Base-by-base conservation (phyloP, 2,113 vertebrate species). In the Neogobius melanostomus region DNA sequence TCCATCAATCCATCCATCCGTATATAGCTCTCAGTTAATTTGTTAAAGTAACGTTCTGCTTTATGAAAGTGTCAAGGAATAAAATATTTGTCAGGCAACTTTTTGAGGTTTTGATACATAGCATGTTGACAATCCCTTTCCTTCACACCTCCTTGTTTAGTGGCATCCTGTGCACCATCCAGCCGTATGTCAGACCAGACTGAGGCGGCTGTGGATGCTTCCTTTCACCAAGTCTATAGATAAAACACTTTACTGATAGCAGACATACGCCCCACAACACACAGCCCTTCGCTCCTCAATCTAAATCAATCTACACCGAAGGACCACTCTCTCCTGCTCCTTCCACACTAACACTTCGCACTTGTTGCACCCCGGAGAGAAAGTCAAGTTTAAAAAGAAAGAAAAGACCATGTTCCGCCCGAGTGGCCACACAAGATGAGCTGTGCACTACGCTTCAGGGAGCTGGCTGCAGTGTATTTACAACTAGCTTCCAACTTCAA, bases 261-360 rank as follows among this genome's bases (percentile, higher is more conserved):
- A 74, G 69, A 63, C 54, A 36, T 28, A 57, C 54, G 71, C 75
- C 80, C 44, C 7, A 72, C 53, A 73, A 56, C 73, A 63, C 56
- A 61, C 61, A 70, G 54, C 11, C 54, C 11, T 28, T 8, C 82
- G 64, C 70, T n/a, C 69, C 54, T 53, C 59, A 72, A 45, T 74
- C 72, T 69, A 74, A 88, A 89, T 87, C 86, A 87, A 83, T 86
- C 74, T 80, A 63, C 76, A 81, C 79, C 80, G 87, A 91, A 90
- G 85, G 15, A 51, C 75, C 78, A 44, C 67, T 78, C 65, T 77
- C 72, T 81, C 43, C 1, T 83, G 75, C 68, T 16, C 68, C 51
- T 60, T 61, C 51, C 74, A 69, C 47, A 47, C 69, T 42, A n/a
- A 17, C 68, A 42, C 50, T 53, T 51, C 50, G 65, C 79, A 85